These are phyloP conservation scores for Hartigia nigra DNA, from an alignment of 2,888 invertebrate genomes.

Conservation along the genomic window DNA sequence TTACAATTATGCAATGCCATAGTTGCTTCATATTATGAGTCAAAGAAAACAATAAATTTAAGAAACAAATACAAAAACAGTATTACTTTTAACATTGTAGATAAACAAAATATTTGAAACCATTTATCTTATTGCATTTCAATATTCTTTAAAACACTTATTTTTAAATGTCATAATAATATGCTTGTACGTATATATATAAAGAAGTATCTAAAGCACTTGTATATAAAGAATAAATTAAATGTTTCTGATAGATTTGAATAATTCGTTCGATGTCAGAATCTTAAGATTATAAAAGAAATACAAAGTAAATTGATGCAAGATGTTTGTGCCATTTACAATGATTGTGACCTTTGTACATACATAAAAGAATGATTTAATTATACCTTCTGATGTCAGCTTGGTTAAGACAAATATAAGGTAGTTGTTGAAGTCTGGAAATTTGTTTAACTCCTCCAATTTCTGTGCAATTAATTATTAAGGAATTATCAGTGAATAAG, in stretches of 20 bases:
- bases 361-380: neutral
- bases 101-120: neutral
- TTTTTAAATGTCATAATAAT: neutral
- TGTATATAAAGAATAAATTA: neutral
- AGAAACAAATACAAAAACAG: neutral
- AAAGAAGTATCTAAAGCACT: neutral
- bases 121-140: neutral
- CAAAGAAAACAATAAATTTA: neutral
- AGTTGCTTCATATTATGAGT: neutral
- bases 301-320: neutral
- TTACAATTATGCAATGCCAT: neutral
- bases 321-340: neutral
- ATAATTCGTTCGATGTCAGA: neutral
- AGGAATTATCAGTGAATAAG: conserved; percentile 63
- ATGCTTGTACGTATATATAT: neutral
- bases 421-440: conserved; percentile 99
- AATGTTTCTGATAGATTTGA: neutral
- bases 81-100: neutral
- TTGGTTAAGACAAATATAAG: conserved; percentile 97
- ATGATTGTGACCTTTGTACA: neutral
- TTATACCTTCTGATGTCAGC: conserved; percentile 83
- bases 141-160: neutral
- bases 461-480: conserved; percentile 75
- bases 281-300: neutral
- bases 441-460: conserved; percentile 97